These are phyloP conservation scores for Manis javanica DNA, from an alignment of 2,797 vertebrate genomes.

Conservation along the genomic window DNA sequence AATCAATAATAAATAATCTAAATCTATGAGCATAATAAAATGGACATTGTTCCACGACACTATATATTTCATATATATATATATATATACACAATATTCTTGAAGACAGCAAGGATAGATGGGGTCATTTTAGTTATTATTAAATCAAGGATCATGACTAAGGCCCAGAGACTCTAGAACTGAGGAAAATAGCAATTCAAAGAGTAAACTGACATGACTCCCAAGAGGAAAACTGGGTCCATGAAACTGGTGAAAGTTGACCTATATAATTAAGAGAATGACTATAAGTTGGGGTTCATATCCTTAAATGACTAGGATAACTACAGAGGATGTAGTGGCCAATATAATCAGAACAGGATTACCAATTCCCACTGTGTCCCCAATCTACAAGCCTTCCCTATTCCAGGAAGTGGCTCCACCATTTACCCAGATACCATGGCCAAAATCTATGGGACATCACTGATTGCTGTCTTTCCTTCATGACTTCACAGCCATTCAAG, in stretches of 20 bases:
- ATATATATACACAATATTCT: background rate
- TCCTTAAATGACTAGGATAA: background rate
- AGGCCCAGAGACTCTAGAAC: background rate
- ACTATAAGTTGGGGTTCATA: background rate
- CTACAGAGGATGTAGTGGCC: background rate
- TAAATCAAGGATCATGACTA: background rate
- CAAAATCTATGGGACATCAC: background rate
- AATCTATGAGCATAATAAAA: too few species aligned
- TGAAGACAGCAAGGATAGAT: background rate
- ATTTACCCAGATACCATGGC: background rate
- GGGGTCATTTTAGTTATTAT: slow-evolving; percentile 18
- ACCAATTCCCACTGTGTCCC: background rate
- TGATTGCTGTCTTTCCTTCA: background rate
- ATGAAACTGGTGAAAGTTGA: background rate
- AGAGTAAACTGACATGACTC: background rate
- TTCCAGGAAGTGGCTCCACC: background rate
- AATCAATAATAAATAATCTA: background rate
- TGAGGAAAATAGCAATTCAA: background rate
- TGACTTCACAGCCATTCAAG: background rate
- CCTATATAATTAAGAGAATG: background rate
- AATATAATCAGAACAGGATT: background rate
- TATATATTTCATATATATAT: background rate
- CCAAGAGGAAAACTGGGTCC: background rate
- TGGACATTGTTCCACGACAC: too few species aligned
- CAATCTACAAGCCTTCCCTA: background rate